A percentile compares a stretch with the other conserved stretches of the same genome.
phyloP scores from a whole-genome alignment of 1,140 invertebrate species.

The Acromyrmex charruanus region DNA sequence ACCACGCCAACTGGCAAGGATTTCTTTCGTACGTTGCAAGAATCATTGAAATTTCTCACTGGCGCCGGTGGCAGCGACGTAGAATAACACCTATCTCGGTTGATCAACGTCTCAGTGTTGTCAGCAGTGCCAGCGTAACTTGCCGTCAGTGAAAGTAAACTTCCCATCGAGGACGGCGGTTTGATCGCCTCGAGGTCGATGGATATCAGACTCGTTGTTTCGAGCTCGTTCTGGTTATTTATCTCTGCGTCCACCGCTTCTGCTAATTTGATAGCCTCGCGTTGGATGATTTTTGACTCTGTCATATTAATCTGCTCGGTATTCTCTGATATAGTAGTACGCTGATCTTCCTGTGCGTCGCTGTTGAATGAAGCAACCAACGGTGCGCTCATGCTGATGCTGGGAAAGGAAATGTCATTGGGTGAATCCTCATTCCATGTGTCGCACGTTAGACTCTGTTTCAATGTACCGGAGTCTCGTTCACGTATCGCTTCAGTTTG shows the following conservation, averaged over 20 bases:
- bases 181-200: slow-evolving; percentile 92
- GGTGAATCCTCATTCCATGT: slow-evolving; percentile 93
- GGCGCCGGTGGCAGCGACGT: slow-evolving; percentile 76
- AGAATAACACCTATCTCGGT: slow-evolving; percentile 81
- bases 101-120: slow-evolving; percentile 67
- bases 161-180: slow-evolving; percentile 92
- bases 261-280: slow-evolving; percentile 91
- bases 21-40: slow-evolving; percentile 87
- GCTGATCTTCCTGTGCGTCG: slow-evolving; percentile 84
- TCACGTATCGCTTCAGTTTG: slow-evolving; percentile 86
- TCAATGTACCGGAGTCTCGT: slow-evolving; percentile 81
- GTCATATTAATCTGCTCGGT: slow-evolving; percentile 85
- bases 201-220: slow-evolving; percentile 82
- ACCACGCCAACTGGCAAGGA: slow-evolving; percentile 90
- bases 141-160: slow-evolving; percentile 88
- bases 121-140: slow-evolving; percentile 85
- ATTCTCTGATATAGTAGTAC: slow-evolving; percentile 43
- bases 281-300: slow-evolving; percentile 90
- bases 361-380: slow-evolving; percentile 90
- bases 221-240: slow-evolving; percentile 87
- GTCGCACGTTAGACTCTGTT: slow-evolving; percentile 86
- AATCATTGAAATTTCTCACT: slow-evolving; percentile 65
- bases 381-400: slow-evolving; percentile 91
- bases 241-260: slow-evolving; percentile 89
- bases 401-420: slow-evolving; percentile 92